phyloP scores from a whole-genome alignment of 2,797 vertebrate species.

The Pampus argenteus region DNA sequence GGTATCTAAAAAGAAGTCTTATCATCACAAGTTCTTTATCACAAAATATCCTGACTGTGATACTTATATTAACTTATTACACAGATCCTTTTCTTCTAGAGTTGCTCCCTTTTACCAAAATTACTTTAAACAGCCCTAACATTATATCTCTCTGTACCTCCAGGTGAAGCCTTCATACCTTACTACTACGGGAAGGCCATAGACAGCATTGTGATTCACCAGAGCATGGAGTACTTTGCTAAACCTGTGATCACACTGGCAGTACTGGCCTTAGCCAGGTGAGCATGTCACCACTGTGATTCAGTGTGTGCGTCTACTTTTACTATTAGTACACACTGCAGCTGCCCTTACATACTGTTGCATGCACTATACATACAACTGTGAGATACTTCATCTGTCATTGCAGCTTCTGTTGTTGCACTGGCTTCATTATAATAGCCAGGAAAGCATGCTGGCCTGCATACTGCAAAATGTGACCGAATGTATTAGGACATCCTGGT shows the following conservation, averaged over 20 bases:
- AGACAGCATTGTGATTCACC: conserved; percentile 91
- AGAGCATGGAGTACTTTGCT: conserved; percentile 91
- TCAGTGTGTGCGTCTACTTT: too few relatives aligned
- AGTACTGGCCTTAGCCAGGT: conserved; percentile 90
- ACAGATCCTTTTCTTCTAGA: background rate
- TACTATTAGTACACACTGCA: too few relatives aligned
- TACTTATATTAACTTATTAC: background rate
- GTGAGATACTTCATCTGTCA: too few relatives aligned
- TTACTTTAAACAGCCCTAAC: background rate
- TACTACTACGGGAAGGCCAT: conserved; percentile 93
- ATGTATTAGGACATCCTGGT: too few relatives aligned
- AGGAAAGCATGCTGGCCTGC: too few relatives aligned
- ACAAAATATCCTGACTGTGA: background rate
- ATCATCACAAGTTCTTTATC: background rate
- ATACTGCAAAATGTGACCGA: too few relatives aligned
- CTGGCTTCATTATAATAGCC: too few relatives aligned
- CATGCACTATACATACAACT: too few relatives aligned
- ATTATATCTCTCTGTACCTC: background rate
- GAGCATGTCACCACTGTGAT: background rate
- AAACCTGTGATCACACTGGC: conserved; percentile 85
- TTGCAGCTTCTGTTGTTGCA: too few relatives aligned
- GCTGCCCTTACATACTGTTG: too few relatives aligned
- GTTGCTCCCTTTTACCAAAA: background rate
- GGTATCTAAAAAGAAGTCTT: background rate
- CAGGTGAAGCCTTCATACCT: conserved; percentile 94